Evolutionary conservation across 2,888 invertebrate species (phyloP), one percentile per base, ranked within the genome.

Genomic region (Drosophila sordidapex): DNA sequence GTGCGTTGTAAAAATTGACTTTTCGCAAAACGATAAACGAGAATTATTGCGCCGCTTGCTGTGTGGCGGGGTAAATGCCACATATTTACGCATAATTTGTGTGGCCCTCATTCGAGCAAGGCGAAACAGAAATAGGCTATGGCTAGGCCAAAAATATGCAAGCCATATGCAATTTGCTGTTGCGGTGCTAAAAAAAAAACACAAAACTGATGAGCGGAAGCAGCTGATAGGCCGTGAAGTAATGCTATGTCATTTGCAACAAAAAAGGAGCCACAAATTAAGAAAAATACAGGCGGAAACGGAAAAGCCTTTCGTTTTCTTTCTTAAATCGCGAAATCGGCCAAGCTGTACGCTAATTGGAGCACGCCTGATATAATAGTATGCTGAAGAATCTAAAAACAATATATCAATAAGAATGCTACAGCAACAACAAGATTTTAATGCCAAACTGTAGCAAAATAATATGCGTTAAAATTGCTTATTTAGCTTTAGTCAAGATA

Each of bases 81-180:
- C 81, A 80, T 84, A 83, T 78, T 83, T 82, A 87, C 87, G 87
- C 82, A 85, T 77, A 87, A 86, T 83, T 87, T 87, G 84, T 81
- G 81, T 75, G 83, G 69, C 73, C 74, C 83, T 76, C 83, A 78
- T 68, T 75, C 60, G 62, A 51, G 68, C 54, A 72, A 72, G 56
- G 62, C 62, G 35, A 53, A 58, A 77, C 67, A 56, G 60, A 85
- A 85, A 81, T 83, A 73, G 83, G 63, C 76, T 74, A 57, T 68
- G 79, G 56, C 52, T 54, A 69, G 60, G 60, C 76, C 81, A 82
- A 71, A 82, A 83, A 82, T 83, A 81, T 82, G 72, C 81, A 76
- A 63, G 64, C 60, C 61, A 49, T 60, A 64, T 74, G 82, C 82
- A 82, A 64, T 75, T 67, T 79, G 61, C 54, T 58, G 29, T 56